These are phyloP conservation scores for Geotrupes spiniger DNA, from an alignment of 2,888 invertebrate species.

Conservation along the genomic window DNA sequence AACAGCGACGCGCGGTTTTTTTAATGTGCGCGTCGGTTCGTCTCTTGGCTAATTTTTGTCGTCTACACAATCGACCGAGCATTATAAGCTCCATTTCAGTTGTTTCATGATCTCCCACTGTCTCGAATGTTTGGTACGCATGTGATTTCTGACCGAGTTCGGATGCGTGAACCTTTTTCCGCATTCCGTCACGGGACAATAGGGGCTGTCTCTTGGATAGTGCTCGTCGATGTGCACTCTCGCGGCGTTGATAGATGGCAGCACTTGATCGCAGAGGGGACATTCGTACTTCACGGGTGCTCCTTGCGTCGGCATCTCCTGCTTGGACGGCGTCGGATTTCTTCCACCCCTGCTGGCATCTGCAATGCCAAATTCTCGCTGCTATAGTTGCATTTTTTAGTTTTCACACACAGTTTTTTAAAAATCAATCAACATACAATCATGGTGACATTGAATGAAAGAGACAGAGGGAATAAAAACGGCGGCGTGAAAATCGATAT, in stretches of 20 bases:
- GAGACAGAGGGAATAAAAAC: not conserved
- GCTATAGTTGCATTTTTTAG: slow-evolving; percentile 41
- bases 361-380: slow-evolving; percentile 58
- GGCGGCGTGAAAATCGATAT: not conserved
- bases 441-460: not conserved
- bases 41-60: slow-evolving; percentile 38
- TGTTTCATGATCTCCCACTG: slow-evolving; percentile 85
- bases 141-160: slow-evolving; percentile 83
- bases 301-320: slow-evolving; percentile 44
- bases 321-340: slow-evolving; percentile 40
- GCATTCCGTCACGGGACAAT: slow-evolving; percentile 75
- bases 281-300: slow-evolving; percentile 57
- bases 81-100: slow-evolving; percentile 61
- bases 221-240: slow-evolving; percentile 77
- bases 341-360: slow-evolving; percentile 50
- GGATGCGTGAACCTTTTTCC: slow-evolving; percentile 77
- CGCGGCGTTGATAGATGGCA: slow-evolving; percentile 65
- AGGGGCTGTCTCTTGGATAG: slow-evolving; percentile 80
- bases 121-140: slow-evolving; percentile 77
- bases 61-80: slow-evolving; percentile 25
- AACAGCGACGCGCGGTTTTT: not conserved
- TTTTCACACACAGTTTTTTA: slow-evolving; percentile 28
- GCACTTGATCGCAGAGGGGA: slow-evolving; percentile 69
- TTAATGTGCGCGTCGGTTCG: too few relatives aligned
- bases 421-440: slow-evolving; percentile 4